phyloP scores from a whole-genome alignment of 2,797 vertebrate genomes.

The Falco columbarius region DNA sequence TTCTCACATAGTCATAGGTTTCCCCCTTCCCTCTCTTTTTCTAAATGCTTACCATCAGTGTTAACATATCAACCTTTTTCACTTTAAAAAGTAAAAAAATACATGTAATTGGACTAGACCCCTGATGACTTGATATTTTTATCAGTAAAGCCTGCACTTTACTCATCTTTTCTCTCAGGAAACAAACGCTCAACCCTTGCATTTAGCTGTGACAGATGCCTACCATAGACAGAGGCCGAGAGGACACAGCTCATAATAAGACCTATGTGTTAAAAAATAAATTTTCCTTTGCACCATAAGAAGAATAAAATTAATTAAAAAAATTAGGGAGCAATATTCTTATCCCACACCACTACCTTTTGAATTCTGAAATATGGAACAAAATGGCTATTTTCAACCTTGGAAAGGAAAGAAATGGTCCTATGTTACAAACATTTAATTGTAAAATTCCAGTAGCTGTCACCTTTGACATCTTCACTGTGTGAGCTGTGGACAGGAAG shows the following conservation, averaged over 20 bases:
- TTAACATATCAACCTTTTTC: neutral
- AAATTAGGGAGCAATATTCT: neutral
- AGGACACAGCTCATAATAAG: neutral
- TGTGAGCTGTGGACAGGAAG: neutral
- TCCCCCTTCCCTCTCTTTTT: neutral
- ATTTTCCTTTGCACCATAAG: neutral
- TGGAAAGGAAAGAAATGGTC: neutral
- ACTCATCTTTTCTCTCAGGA: neutral
- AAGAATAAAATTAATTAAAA: neutral
- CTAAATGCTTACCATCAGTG: neutral
- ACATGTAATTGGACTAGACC: neutral
- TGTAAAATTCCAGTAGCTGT: neutral
- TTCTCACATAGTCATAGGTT: neutral
- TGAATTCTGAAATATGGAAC: neutral
- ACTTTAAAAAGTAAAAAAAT: neutral
- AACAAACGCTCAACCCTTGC: neutral
- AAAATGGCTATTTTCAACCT: neutral
- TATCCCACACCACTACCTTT: neutral
- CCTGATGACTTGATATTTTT: neutral
- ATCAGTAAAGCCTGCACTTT: neutral
- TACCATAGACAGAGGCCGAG: neutral
- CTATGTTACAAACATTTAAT: neutral
- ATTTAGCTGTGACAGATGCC: neutral
- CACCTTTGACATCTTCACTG: neutral
- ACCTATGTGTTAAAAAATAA: neutral